phyloP scores from a whole-genome alignment of 2,888 invertebrate genomes.

The Troides aeacus region DNA sequence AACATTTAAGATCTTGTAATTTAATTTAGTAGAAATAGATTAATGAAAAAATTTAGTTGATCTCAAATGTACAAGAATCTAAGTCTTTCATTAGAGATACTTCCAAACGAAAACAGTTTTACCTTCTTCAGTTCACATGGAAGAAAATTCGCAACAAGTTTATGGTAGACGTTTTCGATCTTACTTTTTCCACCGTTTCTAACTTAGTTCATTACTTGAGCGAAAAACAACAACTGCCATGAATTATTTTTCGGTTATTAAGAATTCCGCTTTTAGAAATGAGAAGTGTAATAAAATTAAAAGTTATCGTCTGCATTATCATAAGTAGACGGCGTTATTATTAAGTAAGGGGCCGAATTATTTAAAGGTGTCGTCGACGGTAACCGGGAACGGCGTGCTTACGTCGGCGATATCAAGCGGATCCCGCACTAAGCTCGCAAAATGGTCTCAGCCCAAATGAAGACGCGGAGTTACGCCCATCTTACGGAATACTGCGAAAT shows the following conservation, averaged over 20 bases:
- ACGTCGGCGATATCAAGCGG: conserved; percentile 59
- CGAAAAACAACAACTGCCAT: conserved; percentile 52
- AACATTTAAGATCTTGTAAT: no score
- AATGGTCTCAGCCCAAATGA: conserved; percentile 67
- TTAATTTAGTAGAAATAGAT: no score
- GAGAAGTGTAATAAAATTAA: conserved; percentile 49
- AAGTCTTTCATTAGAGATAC: no score
- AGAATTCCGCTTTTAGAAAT: conserved; percentile 35
- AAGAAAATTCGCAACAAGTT: conserved; percentile 33
- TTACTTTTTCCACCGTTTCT: conserved; percentile 41
- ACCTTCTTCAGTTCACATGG: conserved; percentile 11
- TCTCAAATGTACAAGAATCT: no score
- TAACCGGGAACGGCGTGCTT: conserved; percentile 70
- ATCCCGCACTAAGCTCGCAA: conserved; percentile 64
- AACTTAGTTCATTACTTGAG: conserved; percentile 27
- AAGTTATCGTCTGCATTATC: conserved; percentile 54
- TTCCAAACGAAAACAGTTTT: background rate
- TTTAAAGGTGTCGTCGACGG: conserved; percentile 46
- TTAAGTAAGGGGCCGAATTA: conserved; percentile 49
- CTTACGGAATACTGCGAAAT: conserved; percentile 67
- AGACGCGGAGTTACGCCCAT: conserved; percentile 53
- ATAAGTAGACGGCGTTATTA: conserved; percentile 48
- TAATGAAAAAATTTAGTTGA: no score
- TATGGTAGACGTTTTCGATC: conserved; percentile 53
- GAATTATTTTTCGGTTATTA: conserved; percentile 53